Base-by-base conservation (phyloP, 1,140 invertebrate genomes). In the Bombus picipes region DNA sequence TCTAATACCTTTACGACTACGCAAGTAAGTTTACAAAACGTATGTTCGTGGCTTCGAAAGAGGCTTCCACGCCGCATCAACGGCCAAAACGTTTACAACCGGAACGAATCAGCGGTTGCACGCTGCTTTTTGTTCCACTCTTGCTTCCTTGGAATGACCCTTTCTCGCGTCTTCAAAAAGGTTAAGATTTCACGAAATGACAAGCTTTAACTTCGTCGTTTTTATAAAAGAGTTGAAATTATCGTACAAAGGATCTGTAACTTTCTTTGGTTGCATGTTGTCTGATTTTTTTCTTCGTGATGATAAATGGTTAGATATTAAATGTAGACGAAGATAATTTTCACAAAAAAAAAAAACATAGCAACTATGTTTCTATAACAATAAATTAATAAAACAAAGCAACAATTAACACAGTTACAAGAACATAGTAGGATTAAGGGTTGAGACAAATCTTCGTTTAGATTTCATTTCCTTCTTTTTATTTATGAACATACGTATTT, bases 1-100 rank as follows among this genome's bases (percentile, higher is more conserved):
- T 76, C 77, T 90, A 91, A 90, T 90, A 82, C 89, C 65, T 91
- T 91, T 78, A 92, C 84, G 82, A 88, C 84, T 34, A 32, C n/a
- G 68, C 66, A 82, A 86, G 70, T 72, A n/a, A 53, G 57, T 74
- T 87, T 82, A 34, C 47, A 71, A 87, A 85, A 84, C 81, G 72
- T 86, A 65, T 85, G 74, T 28, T 66, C 59, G 34, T 66, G 47
- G 22, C 22, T 37, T 6, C 15, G 12, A 22, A 32, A 10, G 81
- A 25, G 72, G 76, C 47, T 84, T 83, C 22, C 70, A 77, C 57
- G 34, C n/a, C 9, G 59, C 41, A 28, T 68, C 43, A 37, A n/a
- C 53, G 15, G 8, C 34, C 37, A 32, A 84, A 80, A 70, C 66
- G 37, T 86, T 88, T 83, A 88, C 72, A 39, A 87, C 74, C 59